A percentile compares a stretch with the other conserved stretches of the same genome.
These are phyloP conservation scores for Nemoura dubitans DNA, from an alignment of 2,888 invertebrate genomes.

Conservation along the genomic window DNA sequence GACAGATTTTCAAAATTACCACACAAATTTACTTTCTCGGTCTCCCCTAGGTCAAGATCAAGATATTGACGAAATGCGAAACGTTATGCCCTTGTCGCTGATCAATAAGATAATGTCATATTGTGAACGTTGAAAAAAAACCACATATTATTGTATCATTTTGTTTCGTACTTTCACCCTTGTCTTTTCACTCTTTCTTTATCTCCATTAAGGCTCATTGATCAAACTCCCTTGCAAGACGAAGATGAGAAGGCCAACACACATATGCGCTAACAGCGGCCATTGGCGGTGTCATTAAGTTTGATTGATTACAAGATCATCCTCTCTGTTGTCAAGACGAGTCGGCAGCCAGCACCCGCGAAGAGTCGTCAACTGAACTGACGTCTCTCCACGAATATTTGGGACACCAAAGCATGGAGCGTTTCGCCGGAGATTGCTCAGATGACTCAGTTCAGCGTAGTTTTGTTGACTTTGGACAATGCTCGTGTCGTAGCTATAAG, in stretches of 20 bases:
- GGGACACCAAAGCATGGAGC: constrained; percentile 1
- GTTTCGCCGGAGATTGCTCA: neutral
- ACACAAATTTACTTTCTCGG: too few species aligned
- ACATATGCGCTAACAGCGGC: constrained; percentile 38
- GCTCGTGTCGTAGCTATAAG: neutral
- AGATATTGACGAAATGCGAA: too few species aligned
- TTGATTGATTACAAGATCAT: constrained; percentile 45
- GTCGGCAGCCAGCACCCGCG: too few species aligned
- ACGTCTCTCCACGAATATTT: neutral
- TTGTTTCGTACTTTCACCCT: neutral
- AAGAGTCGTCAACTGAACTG: neutral
- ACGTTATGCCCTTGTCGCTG: too few species aligned
- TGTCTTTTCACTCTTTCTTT: neutral
- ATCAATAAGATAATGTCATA: neutral
- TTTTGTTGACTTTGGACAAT: constrained; percentile 33
- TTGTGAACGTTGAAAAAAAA: neutral
- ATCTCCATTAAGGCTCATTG: constrained; percentile 48
- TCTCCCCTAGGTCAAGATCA: too few species aligned
- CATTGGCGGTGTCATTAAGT: constrained; percentile 38
- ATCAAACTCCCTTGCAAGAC: constrained; percentile 44
- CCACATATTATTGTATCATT: neutral
- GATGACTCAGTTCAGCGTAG: neutral
- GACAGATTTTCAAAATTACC: too few species aligned
- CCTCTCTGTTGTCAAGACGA: neutral
- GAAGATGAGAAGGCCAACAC: constrained; percentile 34